A percentile compares a stretch with the other conserved stretches of the same genome.
These are phyloP conservation scores for Drosophila demipolita DNA, from an alignment of 2,888 invertebrate species.

Conservation along the genomic window DNA sequence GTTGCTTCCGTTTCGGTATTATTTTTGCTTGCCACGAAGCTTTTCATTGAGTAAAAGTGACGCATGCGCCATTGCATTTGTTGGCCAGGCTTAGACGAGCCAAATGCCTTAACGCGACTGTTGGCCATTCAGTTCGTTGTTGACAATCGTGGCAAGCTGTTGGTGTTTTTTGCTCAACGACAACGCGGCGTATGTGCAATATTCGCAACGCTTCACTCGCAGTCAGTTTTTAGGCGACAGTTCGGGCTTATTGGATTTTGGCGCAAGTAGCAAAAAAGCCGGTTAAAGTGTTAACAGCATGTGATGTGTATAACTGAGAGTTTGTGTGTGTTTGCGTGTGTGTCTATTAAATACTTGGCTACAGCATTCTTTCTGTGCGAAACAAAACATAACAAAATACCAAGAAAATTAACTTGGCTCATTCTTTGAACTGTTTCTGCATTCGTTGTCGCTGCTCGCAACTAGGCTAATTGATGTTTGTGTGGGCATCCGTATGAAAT, in stretches of 20 bases:
- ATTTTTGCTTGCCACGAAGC: conserved; percentile 54
- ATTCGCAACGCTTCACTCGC: conserved; percentile 3
- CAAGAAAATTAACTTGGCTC: conserved; percentile 69
- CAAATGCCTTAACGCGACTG: conserved; percentile 8
- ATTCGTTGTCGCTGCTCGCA: conserved; percentile 40
- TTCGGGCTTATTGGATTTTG: conserved; percentile 67
- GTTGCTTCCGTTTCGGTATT: conserved; percentile 50
- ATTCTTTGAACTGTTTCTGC: conserved; percentile 38
- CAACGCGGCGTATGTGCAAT: conserved; percentile 59
- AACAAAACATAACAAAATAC: conserved; percentile 46
- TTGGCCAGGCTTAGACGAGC: conserved; percentile 8
- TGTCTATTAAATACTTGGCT: conserved; percentile 36
- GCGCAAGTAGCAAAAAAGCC: conserved; percentile 69
- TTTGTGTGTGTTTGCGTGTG: conserved; percentile 5
- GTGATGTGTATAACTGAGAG: conserved; percentile 11
- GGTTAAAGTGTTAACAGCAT: conserved; percentile 62
- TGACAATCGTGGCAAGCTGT: conserved; percentile 66
- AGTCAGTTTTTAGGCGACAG: conserved; percentile 27
- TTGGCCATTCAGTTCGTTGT: conserved; percentile 65
- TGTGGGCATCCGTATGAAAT: conserved; percentile 41
- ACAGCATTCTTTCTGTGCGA: conserved; percentile 36
- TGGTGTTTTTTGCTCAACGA: conserved; percentile 27
- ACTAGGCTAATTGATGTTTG: conserved; percentile 73
- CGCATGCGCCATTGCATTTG: conserved; percentile 55
- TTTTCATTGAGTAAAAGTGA: conserved; percentile 76